Base-by-base conservation (phyloP, 2,113 vertebrate species). In the Nothoprocta pentlandii region DNA sequence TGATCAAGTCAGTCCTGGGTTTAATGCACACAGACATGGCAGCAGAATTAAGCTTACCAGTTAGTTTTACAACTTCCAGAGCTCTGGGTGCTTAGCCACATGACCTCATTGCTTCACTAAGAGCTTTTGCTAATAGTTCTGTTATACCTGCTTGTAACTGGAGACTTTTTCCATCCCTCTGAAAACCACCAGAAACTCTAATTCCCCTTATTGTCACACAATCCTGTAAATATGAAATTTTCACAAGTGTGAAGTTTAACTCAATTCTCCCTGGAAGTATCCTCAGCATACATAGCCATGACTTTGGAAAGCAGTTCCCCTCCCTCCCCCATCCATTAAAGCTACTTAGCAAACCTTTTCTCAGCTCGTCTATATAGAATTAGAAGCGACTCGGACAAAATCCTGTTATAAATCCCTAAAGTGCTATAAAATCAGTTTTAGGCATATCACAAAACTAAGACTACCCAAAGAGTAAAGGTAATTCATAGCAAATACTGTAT, bases 241-340 rank as follows among this genome's bases (percentile, higher is more conserved):
- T 71, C 51, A 91, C 79, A 96, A 75, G 64, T 94, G 92, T 82
- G 16, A 90, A 87, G 22, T 82, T 69, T 78, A 73, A 91, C 54
- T 80, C 66, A 20, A 51, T 41, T 70, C 16, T 14, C 39, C 20
- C 14, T 62, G 41, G 64, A 92, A 90, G 54, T 32, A 95, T 80
- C 68, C 80, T 91, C 67, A 67, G 21, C 51, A 69, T n/a, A 92
- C 89, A 17, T 46, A 78, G 54, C 46, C 77, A 89, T 8, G 6
- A 66, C 42, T 92, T 89, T 70, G 71, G 87, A 95, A 94, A 87
- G 75, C 49, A 77, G 36, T 41, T 87, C 61, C 12, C 6, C 15
- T 6, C 11, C 41, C n/a, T 61, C 80, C 82, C 80, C 34, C 28
- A 80, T 28, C 51, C 36, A 77, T 28, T 78, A 75, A 75, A 75